These are phyloP conservation scores for Dicrurus megarhynchus DNA, from an alignment of 2,113 vertebrate species.

Conservation along the genomic window DNA sequence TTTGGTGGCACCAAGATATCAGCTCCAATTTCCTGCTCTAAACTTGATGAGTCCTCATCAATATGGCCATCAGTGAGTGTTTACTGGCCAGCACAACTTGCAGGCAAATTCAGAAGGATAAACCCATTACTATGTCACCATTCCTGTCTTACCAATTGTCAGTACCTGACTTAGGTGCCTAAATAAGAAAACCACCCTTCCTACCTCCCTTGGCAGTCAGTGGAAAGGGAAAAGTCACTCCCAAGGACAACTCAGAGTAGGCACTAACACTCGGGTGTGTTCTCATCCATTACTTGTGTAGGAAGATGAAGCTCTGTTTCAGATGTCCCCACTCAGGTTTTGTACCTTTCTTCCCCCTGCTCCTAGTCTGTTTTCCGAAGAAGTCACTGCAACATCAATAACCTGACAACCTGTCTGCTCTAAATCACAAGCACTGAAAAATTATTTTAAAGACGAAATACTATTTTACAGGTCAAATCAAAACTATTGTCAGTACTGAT, in stretches of 20 bases:
- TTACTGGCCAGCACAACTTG: not conserved
- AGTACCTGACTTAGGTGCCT: not conserved
- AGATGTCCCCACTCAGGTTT: not conserved
- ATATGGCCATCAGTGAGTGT: not conserved
- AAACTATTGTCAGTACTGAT: not conserved
- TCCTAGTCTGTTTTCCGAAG: not conserved
- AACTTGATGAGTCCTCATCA: not conserved
- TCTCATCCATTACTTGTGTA: not conserved
- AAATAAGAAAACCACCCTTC: not conserved
- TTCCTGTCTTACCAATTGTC: not conserved
- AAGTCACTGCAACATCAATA: not conserved
- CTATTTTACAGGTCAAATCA: not conserved
- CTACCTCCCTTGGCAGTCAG: not conserved
- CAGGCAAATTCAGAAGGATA: not conserved
- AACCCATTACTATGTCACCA: not conserved
- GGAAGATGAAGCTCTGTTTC: not conserved
- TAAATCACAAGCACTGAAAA: not conserved
- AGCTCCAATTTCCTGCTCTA: not conserved
- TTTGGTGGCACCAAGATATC: not conserved
- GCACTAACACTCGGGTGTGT: fast-evolving
- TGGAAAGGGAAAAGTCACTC: not conserved
- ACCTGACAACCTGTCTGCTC: not conserved
- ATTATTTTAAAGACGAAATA: not conserved
- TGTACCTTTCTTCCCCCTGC: not conserved
- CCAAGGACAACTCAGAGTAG: not conserved